Percentiles rank a stretch among this genome's conserved stretches.
Evolutionary conservation across 2,888 invertebrate species (phyloP).

Genomic region (Julus scandinavius): DNA sequence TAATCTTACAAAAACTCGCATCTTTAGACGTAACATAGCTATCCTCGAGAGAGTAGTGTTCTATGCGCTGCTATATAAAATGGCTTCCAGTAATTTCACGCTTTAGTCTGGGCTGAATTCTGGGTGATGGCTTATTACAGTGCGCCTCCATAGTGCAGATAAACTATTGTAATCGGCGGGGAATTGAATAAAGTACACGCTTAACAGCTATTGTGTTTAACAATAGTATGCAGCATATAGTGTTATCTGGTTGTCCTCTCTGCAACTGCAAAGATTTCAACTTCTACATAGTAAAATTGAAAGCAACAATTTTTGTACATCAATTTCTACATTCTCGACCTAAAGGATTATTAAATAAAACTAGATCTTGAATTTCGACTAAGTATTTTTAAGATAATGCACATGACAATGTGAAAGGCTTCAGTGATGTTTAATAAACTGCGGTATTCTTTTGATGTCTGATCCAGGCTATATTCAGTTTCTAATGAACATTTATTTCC

Average conservation of each 20-base stretch:
- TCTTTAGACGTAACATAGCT: constrained; percentile 4
- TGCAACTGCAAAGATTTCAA: neutral
- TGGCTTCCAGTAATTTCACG: neutral
- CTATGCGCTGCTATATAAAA: neutral
- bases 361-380: too few relatives aligned
- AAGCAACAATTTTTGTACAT: neutral
- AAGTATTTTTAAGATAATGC: too few relatives aligned
- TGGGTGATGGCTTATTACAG: constrained; percentile 16
- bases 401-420: too few relatives aligned
- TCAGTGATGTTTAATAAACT: too few relatives aligned
- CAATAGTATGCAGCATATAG: neutral
- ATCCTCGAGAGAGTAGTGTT: neutral
- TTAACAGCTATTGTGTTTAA: neutral
- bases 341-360: too few relatives aligned
- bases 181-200: neutral
- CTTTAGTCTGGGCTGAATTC: neutral
- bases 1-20: constrained; percentile 9
- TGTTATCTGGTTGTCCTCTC: neutral
- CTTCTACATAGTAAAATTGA: neutral
- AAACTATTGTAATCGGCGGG: neutral
- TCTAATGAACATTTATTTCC: too few relatives aligned
- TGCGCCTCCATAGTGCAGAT: neutral
- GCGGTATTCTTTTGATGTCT: too few relatives aligned
- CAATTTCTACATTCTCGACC: too few relatives aligned
- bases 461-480: too few relatives aligned